These are phyloP conservation scores for Leptosomus discolor DNA, from an alignment of 2,113 vertebrate genomes.

Conservation along the genomic window DNA sequence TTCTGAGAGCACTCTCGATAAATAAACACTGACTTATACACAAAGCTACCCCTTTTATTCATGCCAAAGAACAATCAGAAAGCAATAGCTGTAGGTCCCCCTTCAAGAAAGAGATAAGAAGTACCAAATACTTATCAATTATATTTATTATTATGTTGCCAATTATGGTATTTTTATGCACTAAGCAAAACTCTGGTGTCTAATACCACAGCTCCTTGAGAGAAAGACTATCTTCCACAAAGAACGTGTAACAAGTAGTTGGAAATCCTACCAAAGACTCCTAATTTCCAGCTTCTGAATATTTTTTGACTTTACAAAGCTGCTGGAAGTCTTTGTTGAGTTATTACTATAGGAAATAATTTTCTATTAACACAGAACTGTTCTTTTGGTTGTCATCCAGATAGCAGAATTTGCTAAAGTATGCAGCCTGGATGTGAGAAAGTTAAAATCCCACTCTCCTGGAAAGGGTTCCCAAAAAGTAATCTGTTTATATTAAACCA, in stretches of 20 bases:
- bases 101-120: neutral
- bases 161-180: neutral
- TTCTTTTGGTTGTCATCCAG: neutral
- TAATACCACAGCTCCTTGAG: neutral
- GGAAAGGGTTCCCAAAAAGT: neutral
- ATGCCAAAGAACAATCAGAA: neutral
- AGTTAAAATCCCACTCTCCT: neutral
- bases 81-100: neutral
- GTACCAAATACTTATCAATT: neutral
- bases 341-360: neutral
- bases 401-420: neutral
- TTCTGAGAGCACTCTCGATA: neutral
- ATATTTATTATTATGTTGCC: neutral
- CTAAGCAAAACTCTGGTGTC: neutral
- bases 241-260: neutral
- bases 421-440: neutral
- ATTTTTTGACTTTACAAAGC: neutral
- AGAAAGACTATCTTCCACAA: neutral
- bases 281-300: neutral
- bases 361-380: neutral
- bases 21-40: neutral
- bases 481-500: neutral
- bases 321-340: neutral
- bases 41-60: neutral
- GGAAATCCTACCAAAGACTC: neutral